These are phyloP conservation scores for Percopsis transmontana DNA, from an alignment of 2,113 vertebrate species.

Conservation along the genomic window DNA sequence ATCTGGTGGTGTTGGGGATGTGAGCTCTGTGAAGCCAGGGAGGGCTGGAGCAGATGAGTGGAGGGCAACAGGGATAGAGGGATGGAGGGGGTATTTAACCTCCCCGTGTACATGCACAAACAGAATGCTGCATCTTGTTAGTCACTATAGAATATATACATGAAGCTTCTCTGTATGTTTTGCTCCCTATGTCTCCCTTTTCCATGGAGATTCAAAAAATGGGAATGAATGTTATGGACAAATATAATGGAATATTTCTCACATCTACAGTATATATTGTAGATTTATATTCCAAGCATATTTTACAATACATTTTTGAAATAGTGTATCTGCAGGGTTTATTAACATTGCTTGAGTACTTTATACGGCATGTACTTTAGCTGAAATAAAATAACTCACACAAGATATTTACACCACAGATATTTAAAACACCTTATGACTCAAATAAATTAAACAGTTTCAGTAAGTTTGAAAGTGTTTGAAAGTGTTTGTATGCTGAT, in stretches of 20 bases:
- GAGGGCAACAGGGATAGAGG: constrained; percentile 35
- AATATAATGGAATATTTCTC: too few relatives aligned
- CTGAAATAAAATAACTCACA: too few relatives aligned
- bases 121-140: constrained; percentile 56
- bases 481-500: constrained; percentile 21
- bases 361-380: too few relatives aligned
- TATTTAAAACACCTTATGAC: not conserved
- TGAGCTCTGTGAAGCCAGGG: constrained; percentile 63
- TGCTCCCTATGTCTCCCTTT: not conserved
- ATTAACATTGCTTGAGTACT: too few relatives aligned
- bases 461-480: constrained; percentile 19
- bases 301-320: too few relatives aligned
- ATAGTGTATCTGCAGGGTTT: too few relatives aligned
- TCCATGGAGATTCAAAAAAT: too few relatives aligned
- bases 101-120: constrained; percentile 67
- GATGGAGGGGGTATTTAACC: constrained; percentile 60
- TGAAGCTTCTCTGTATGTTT: constrained; percentile 6
- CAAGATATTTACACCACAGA: too few relatives aligned
- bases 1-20: constrained; percentile 71
- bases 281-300: too few relatives aligned
- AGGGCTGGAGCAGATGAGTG: constrained; percentile 70
- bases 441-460: not conserved
- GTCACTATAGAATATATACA: constrained; percentile 2
- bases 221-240: too few relatives aligned
- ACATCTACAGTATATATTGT: too few relatives aligned